Base-by-base conservation (phyloP, 2,113 vertebrate genomes). In the Sylvilagus bachmani region DNA sequence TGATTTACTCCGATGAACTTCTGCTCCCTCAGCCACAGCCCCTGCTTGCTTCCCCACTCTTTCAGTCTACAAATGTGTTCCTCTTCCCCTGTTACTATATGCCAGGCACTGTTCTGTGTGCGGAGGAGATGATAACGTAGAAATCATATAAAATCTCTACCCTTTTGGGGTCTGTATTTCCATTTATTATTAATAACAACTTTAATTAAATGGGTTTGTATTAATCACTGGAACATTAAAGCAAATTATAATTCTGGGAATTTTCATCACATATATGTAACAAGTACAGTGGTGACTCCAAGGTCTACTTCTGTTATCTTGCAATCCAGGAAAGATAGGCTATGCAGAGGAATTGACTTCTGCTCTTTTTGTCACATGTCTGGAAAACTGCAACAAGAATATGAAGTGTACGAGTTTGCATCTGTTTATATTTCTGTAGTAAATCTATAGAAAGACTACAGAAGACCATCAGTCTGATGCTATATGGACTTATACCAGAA, bases 221-320 rank as follows among this genome's bases (percentile, higher is more conserved):
- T 92, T 89, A 86, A 55, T 82, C 27, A 69, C 4, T 27, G 64
- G 58, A 88, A 70, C 36, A 58, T 13, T 61, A 10, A 71, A 51
- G n/a, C 64, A 86, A 93, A 27, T 80, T 73, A 36, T 24, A 78
- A 73, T 73, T 81, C 70, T 55, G 25, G 51, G 36, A 55, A 89
- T 83, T 10, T 33, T 66, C 49, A 27, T 67, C 73, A 86, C 86
- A 10, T 64, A 75, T 13, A 87, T 89, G 10, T 87, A 62, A 75
- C 21, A 73, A 70, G 3, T 91, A 75, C 10, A 49, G 19, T 86
- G 55, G 8, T 91, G n/a, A 49, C 55, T 83, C 10, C 66, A 69
- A 21, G n/a, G 80, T 88, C 81, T 17, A 51, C 19, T 71, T 87
- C 84, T 87, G 58, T 71, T 86, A 24, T 75, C 55, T 94, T 85